Evolutionary conservation across 2,797 vertebrate genomes (phyloP).

Genomic region (Danio kyathit): DNA sequence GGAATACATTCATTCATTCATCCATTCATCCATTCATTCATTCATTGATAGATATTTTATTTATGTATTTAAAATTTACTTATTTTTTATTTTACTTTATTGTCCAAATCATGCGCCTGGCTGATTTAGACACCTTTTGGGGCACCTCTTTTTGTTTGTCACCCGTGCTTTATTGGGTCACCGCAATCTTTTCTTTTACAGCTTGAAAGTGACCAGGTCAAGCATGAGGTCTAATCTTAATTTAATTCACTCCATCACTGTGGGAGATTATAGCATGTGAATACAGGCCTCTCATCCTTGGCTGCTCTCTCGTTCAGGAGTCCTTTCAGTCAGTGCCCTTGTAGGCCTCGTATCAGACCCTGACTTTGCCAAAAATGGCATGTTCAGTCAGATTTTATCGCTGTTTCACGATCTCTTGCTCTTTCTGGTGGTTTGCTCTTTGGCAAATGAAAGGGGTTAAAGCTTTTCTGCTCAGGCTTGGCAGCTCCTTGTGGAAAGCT

Average conservation of each 20-base stretch:
- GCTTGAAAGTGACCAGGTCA: constrained; percentile 65
- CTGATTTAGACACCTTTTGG: no score
- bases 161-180: constrained; percentile 45
- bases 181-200: constrained; percentile 65
- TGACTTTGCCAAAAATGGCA: constrained; percentile 34
- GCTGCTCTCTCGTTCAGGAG: neutral
- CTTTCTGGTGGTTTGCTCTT: constrained; percentile 42
- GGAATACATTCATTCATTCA: no score
- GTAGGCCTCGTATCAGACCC: constrained; percentile 43
- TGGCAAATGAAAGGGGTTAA: constrained; percentile 37
- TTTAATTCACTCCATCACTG: constrained; percentile 63
- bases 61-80: no score
- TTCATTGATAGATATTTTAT: no score
- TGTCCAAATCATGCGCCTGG: no score
- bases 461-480: constrained; percentile 34
- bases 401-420: constrained; percentile 12
- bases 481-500: constrained; percentile 45
- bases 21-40: no score
- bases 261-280: constrained; percentile 54
- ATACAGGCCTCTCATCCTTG: neutral
- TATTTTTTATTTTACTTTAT: no score
- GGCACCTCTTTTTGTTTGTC: no score
- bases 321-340: constrained; percentile 40
- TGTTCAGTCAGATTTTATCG: constrained; percentile 21
- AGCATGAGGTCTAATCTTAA: constrained; percentile 69